These are phyloP conservation scores for Drosophila rhopaloa DNA, from an alignment of 1,140 invertebrate species.

Conservation along the genomic window DNA sequence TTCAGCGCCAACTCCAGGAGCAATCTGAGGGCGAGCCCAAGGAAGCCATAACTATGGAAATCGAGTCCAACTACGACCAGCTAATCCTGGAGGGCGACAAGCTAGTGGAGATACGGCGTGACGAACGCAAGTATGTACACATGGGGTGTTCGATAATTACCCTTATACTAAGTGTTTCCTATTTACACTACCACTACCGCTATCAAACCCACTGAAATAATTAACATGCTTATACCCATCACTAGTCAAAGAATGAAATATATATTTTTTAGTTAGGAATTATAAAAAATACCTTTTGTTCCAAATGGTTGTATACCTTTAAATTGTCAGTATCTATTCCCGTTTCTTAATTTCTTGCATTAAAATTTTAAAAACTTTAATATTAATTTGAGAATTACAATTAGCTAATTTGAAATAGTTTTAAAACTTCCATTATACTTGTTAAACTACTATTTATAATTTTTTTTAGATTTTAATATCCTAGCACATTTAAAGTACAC, in stretches of 20 bases:
- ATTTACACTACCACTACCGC: background rate
- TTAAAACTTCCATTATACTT: no score
- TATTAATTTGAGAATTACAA: no score
- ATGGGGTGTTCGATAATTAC: constrained; percentile 12
- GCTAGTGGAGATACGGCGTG: constrained; percentile 71
- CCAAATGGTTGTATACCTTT: no score
- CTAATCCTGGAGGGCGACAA: constrained; percentile 80
- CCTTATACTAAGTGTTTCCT: constrained; percentile 6
- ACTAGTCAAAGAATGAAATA: background rate
- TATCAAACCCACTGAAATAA: constrained; percentile 4
- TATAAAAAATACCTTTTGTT: no score
- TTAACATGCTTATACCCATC: constrained; percentile 2
- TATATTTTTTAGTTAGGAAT: background rate
- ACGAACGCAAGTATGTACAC: constrained; percentile 65
- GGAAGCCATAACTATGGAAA: constrained; percentile 79
- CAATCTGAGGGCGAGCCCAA: constrained; percentile 79
- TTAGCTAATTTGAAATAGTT: no score
- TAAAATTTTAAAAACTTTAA: no score
- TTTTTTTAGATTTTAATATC: background rate
- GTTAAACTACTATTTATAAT: no score
- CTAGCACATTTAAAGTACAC: background rate
- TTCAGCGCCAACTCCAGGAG: constrained; percentile 75
- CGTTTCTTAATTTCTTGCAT: no score
- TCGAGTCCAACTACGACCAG: constrained; percentile 82
- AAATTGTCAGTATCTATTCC: no score